Evolutionary conservation across 2,888 invertebrate genomes (phyloP), one percentile per base, ranked within the genome.

Genomic region (Erebia epiphron): DNA sequence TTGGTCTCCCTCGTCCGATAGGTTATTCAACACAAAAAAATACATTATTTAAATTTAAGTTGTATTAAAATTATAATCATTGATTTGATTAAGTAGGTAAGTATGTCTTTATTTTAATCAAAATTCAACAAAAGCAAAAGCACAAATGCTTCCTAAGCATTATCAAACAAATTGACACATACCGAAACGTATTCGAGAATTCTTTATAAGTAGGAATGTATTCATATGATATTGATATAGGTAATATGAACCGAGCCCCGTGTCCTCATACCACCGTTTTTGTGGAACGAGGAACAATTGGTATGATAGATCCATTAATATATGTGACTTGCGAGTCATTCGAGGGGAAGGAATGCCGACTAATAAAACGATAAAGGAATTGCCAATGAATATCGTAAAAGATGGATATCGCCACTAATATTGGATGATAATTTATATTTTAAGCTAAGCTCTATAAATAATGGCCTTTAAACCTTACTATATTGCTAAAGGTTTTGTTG

Each of bases 311-410:
- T 69, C 72, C 70, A 75, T 73, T 75, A 73, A 74, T 73, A 70
- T 74, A 75, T 75, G 73, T 75, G 69, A 75, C 72, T 63, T 68
- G 72, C 57, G 60, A 75, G 70, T 74, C 70, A 75, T 68, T 73
- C 68, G 68, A 56, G 71, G 72, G 75, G 75, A 76, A 75, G 67
- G 71, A 75, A 76, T 76, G 74, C 60, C 71, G 21, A 73, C 72
- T 75, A 75, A 77, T 71, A 67, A 73, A 77, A 76, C 69, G 73
- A 75, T 75, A 74, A 73, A 73, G 72, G 74, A 75, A 74, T 71
- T 73, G 41, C 41, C 60, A 56, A 56, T 69, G 63, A 70, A 72
- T 69, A 65, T 46, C 61, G 61, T 75, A 71, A 72, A 75, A 64
- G 65, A 72, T 66, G 50, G 18, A 69, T 69, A 69, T 64, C 41